phyloP scores from a whole-genome alignment of 2,888 invertebrate genomes.

The Vanessa cardui region DNA sequence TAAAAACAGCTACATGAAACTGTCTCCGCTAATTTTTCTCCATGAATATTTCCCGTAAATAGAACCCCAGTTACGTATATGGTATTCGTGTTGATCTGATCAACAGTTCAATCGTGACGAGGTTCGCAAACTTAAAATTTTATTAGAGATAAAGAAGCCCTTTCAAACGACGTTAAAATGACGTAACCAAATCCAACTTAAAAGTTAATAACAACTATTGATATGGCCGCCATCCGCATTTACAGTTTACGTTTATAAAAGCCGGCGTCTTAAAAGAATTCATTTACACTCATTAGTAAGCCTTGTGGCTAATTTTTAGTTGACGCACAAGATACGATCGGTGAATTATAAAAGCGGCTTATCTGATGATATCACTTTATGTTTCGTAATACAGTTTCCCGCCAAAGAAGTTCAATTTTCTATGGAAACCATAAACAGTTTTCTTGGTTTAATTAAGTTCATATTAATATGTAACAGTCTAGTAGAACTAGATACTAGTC shows the following conservation, averaged over 20 bases:
- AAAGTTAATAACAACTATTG: constrained; percentile 57
- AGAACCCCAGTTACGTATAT: too few species aligned
- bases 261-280: constrained; percentile 57
- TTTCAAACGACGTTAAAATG: neutral
- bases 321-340: constrained; percentile 26
- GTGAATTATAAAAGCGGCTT: constrained; percentile 17
- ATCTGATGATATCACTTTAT: neutral
- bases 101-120: too few species aligned
- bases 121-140: too few species aligned
- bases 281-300: constrained; percentile 62
- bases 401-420: neutral
- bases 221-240: constrained; percentile 46
- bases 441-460: neutral
- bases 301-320: constrained; percentile 41
- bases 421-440: neutral
- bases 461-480: too few species aligned
- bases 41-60: too few species aligned
- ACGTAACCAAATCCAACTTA: constrained; percentile 37
- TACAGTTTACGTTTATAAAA: constrained; percentile 50
- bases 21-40: too few species aligned
- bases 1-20: too few species aligned
- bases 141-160: neutral
- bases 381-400: constrained; percentile 3
- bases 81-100: too few species aligned
- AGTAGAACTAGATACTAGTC: too few species aligned